Evolutionary conservation across 2,888 invertebrate species (phyloP).

Genomic region (Coenonympha arcania): DNA sequence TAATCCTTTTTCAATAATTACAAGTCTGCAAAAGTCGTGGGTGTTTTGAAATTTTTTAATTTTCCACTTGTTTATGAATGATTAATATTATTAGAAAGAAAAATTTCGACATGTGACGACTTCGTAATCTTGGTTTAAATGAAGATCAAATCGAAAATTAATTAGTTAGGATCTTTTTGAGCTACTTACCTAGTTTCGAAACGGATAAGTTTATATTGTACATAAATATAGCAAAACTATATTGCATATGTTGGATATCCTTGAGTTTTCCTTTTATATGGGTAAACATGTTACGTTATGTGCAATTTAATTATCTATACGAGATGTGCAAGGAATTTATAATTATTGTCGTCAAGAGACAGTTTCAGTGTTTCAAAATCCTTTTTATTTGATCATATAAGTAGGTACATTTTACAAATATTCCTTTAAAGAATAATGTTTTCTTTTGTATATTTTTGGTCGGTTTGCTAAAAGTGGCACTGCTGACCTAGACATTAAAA

Average conservation of each 20-base stretch:
- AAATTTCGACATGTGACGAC: background rate
- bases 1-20: no score
- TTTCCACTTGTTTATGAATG: no score
- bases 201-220: conserved; percentile 25
- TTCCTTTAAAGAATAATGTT: no score
- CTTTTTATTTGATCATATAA: background rate
- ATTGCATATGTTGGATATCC: conserved; percentile 19
- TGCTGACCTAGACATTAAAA: no score
- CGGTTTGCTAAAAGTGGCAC: no score
- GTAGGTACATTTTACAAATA: no score
- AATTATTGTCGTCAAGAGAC: conserved; percentile 10
- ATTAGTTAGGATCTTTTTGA: conserved; percentile 16
- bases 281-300: conserved; percentile 23
- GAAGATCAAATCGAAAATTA: background rate
- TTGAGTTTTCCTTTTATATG: conserved; percentile 31
- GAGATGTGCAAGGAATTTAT: conserved; percentile 17
- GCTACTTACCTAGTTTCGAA: conserved; percentile 27
- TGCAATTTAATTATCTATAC: conserved; percentile 24
- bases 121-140: no score
- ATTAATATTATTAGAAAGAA: background rate
- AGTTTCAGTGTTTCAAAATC: background rate
- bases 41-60: no score
- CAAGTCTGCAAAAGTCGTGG: no score
- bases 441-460: no score
- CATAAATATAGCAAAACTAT: conserved; percentile 1